Evolutionary conservation across 2,888 invertebrate species (phyloP).

Genomic region (Luperina testacea): DNA sequence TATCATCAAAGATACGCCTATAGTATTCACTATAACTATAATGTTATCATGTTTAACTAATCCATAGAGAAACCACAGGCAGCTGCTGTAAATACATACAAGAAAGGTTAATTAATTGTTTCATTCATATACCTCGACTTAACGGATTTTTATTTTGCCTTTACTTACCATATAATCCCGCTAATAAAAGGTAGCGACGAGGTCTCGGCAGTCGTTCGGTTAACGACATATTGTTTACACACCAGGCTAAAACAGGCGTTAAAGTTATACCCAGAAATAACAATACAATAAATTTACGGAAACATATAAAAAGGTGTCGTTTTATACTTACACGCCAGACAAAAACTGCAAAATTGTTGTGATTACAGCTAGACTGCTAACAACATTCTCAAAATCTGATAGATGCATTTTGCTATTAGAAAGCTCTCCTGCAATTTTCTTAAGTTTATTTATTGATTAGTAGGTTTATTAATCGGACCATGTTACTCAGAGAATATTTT

Average conservation of each 20-base stretch:
- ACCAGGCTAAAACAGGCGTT: constrained; percentile 91
- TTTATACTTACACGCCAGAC: constrained; percentile 94
- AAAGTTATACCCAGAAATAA: constrained; percentile 20
- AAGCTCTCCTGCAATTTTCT: constrained; percentile 20
- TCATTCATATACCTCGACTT: constrained; percentile 17
- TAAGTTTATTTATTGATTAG: constrained; percentile 13
- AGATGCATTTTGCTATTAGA: constrained; percentile 69
- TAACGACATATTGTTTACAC: constrained; percentile 93
- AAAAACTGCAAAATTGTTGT: constrained; percentile 95
- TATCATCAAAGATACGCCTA: constrained; percentile 93
- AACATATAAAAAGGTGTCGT: constrained; percentile 5
- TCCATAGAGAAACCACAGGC: constrained; percentile 95
- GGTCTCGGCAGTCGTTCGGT: constrained; percentile 94
- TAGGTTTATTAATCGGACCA: constrained; percentile 20
- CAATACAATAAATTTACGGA: constrained; percentile 10
- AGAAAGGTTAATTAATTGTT: constrained; percentile 41
- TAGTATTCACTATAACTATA: constrained; percentile 93
- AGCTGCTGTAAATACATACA: constrained; percentile 90
- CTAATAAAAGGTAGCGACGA: constrained; percentile 94
- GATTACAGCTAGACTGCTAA: constrained; percentile 91
- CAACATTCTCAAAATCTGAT: constrained; percentile 71
- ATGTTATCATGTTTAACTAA: constrained; percentile 92
- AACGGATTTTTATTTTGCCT: constrained; percentile 15
- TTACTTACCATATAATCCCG: constrained; percentile 93
- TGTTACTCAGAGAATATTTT: constrained; percentile 24